phyloP scores from a whole-genome alignment of 2,888 invertebrate genomes.

The Tuta absoluta region DNA sequence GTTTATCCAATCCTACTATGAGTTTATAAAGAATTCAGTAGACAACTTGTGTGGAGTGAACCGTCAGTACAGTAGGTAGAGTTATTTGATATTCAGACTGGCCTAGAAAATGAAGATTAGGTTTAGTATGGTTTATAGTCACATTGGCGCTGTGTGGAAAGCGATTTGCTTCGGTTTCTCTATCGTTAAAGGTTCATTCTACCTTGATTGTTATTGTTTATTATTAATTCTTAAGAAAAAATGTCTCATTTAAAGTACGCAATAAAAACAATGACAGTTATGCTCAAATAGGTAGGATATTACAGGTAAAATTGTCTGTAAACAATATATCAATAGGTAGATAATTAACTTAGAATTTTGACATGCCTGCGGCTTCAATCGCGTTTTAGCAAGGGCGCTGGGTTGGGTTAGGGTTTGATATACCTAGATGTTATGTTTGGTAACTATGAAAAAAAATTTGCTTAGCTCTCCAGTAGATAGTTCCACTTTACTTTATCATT shows the following conservation, averaged over 20 bases:
- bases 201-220: constrained; percentile 10
- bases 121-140: constrained; percentile 17
- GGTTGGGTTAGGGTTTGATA: too few species aligned
- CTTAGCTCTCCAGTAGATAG: too few species aligned
- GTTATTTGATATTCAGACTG: constrained; percentile 25
- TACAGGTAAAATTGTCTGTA: not conserved
- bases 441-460: too few species aligned
- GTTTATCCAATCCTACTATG: not conserved
- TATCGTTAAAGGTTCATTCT: not conserved
- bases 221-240: constrained; percentile 1
- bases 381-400: too few species aligned
- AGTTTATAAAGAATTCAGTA: not conserved
- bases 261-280: not conserved
- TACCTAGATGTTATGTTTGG: too few species aligned
- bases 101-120: constrained; percentile 25
- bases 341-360: too few species aligned
- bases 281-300: not conserved
- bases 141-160: constrained; percentile 13
- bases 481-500: too few species aligned
- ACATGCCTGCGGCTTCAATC: too few species aligned
- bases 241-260: not conserved
- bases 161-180: constrained; percentile 15
- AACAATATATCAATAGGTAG: not conserved
- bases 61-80: constrained; percentile 9
- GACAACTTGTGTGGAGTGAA: not conserved